Evolutionary conservation across 2,888 invertebrate genomes (phyloP), one percentile per base, ranked within the genome.

Genomic region (Cheilosia variabilis): DNA sequence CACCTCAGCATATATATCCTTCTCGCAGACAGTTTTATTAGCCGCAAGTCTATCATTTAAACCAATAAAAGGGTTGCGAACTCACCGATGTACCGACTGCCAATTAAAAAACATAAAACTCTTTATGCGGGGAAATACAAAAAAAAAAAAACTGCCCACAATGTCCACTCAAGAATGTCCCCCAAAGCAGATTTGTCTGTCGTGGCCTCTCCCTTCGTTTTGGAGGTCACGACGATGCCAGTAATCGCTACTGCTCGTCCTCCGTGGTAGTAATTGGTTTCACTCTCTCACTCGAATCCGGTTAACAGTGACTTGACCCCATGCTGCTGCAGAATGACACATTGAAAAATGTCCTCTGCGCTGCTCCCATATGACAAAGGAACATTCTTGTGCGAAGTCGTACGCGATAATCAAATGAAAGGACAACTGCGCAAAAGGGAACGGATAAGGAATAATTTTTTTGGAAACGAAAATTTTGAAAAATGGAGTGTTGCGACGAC

Each of bases 401-500:
- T 72, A 81, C 62, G 65, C 66, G 83, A 79, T 79, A 81, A 79
- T 79, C 72, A 79, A 79, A 65, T 52, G 72, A 58, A 65, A 24
- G 47, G 9, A 53, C 53, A 78, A 52, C 50, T 52, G 13, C 7
- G 45, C 15, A 27, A 27, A 58, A 7, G 10, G 45, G 52, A 34
- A 15, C 24, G 17, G 24, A 43, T 22, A 55, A 52, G 65, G 65
- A 27, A n/a, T 9, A 22, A 55, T 52, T 57, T 27, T 27, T 31
- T 19, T 41, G 41, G 41, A 55, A 69, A 62, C 19, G 10, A 79
- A 71, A 62, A 37, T 76, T 84, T 86, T 86, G 72, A 81, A 77
- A 77, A 81, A 86, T 86, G 65, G 81, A 72, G 86, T 81, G 81
- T 77, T 81, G 57, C 86, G 86, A 86, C 81, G 76, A 81, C 81